Conservation (phyloP, 2,113 vertebrate species). For the Psilopogon haemacephalus region DNA sequence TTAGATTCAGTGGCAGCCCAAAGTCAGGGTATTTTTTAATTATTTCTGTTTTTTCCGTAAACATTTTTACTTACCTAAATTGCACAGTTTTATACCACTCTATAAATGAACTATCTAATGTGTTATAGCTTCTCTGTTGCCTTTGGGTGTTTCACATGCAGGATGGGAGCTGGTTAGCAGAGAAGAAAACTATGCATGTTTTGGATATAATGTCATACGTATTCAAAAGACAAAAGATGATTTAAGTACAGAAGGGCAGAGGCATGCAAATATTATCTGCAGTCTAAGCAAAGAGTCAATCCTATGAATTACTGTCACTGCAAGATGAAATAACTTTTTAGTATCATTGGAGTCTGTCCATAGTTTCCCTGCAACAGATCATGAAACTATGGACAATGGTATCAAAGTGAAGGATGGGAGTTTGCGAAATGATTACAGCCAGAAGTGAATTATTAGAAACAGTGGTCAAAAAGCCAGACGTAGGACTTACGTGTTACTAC, state of each 20-base stretch:
- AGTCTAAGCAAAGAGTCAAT: neutral
- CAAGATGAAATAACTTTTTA: neutral
- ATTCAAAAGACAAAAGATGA: neutral
- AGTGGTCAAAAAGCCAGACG: neutral
- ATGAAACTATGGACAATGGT: neutral
- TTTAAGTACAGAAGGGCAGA: neutral
- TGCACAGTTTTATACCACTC: neutral
- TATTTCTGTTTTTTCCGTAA: neutral
- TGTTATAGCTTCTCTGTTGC: neutral
- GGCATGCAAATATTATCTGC: neutral
- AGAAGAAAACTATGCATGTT: neutral
- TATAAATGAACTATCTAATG: fast-evolving
- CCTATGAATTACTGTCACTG: neutral
- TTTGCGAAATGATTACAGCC: neutral
- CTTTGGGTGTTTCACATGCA: neutral
- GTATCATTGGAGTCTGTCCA: neutral
- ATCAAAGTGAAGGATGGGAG: fast-evolving
- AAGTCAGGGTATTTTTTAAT: neutral
- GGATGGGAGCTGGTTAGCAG: neutral
- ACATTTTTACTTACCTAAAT: neutral
- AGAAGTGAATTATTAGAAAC: neutral
- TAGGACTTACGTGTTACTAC: fast-evolving
- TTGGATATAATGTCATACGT: neutral
- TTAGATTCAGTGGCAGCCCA: neutral
- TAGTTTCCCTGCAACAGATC: neutral